Evolutionary conservation across 2,888 invertebrate genomes (phyloP), one percentile per base, ranked within the genome.

Genomic region (Eupeodes luniger): DNA sequence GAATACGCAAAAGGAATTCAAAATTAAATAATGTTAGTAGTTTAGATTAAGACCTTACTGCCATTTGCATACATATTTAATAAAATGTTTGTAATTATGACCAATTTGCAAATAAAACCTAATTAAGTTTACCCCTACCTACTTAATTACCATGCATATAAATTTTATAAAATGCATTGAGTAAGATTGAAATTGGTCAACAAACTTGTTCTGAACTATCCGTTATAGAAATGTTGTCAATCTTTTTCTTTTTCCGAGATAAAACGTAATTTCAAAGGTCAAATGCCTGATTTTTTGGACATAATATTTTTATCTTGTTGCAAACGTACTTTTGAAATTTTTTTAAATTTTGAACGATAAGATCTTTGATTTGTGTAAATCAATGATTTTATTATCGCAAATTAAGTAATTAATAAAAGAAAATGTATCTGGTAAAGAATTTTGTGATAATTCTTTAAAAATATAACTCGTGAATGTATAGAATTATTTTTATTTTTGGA

Each of bases 201-300:
- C 2, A 49, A 66, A 66, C 66, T 53, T 36, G 53, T 51, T 67
- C 12, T 7, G 12, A 14, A 1, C 16, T 34, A 2, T 53, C n/a
- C 1, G 4, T n/a, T 49, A 12, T 51, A n/a, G 16, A 12, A 51
- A 36, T 53, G 53, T 36, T 16, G 3, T 4, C 16, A 70, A 70
- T 70, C 12, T 55, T 69, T 70, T 40, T 9, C 4, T 7, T 55
- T 69, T 70, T 40, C 6, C 4, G 19, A 70, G 69, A 70, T 69
- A 40, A n/a, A 69, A 36, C 19, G 7, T 1, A 19, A 55, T 55
- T 70, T 70, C 69, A 70, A 70, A 70, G 69, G 36, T 70, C 14
- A 70, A 49, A 55, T 5, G 53, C 14, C 6, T 12, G 2, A 16
- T 1, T 51, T 51, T 49, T 67, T 27, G 36, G 11, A 53, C 19